phyloP scores from a whole-genome alignment of 2,113 vertebrate genomes.

The Chiloscyllium plagiosum region DNA sequence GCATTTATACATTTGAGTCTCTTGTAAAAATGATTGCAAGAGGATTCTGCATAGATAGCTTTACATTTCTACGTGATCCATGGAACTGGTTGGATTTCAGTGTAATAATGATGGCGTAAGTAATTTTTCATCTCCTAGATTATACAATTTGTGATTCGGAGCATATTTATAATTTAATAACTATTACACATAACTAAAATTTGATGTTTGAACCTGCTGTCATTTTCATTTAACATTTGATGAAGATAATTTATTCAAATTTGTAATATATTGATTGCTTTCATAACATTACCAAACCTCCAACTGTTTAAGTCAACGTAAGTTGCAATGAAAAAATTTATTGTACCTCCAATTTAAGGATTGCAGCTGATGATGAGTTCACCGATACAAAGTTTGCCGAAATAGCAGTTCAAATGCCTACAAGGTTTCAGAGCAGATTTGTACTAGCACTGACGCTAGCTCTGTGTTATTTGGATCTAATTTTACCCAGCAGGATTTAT shows the following conservation, averaged over 20 bases:
- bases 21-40: conserved; percentile 95
- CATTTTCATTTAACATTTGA: neutral
- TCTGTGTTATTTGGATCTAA: conserved; percentile 3
- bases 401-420: neutral
- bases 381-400: neutral
- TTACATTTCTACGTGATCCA: conserved; percentile 89
- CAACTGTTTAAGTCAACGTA: neutral
- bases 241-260: neutral
- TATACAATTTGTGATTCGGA: neutral
- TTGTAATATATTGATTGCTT: neutral
- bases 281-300: neutral
- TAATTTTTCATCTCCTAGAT: conserved; percentile 42
- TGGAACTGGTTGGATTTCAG: conserved; percentile 99
- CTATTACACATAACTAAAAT: neutral
- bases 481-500: neutral
- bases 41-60: conserved; percentile 92
- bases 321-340: neutral
- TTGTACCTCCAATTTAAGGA: neutral
- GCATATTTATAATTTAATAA: neutral
- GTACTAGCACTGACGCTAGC: neutral
- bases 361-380: neutral
- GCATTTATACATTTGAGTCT: conserved; percentile 96
- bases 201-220: neutral
- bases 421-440: neutral
- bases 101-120: conserved; percentile 99